A percentile compares a stretch with the other conserved stretches of the same genome.
Evolutionary conservation across 2,888 invertebrate genomes (phyloP).

Genomic region (Koerneria pararmatus): DNA sequence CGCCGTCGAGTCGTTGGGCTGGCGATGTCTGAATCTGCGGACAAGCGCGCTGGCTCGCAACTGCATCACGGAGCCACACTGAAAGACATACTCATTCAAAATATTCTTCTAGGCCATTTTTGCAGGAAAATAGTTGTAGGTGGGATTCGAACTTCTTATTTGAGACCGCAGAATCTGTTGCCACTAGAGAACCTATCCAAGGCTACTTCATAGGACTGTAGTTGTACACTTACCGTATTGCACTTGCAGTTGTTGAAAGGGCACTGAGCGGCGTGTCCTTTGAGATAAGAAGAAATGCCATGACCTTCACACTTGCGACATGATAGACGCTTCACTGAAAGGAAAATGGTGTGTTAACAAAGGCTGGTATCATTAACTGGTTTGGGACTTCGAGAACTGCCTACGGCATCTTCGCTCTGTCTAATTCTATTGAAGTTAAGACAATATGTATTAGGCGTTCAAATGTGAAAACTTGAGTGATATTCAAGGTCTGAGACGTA

Average conservation of each 20-base stretch:
- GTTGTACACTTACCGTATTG: constrained; percentile 33
- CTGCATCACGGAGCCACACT: constrained; percentile 44
- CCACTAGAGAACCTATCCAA: neutral
- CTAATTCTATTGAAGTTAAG: too few relatives aligned
- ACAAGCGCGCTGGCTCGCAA: constrained; percentile 48
- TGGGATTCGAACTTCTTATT: neutral
- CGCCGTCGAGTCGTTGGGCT: constrained; percentile 33
- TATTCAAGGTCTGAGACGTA: too few relatives aligned
- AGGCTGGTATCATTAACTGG: too few relatives aligned
- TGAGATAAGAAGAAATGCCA: constrained; percentile 39
- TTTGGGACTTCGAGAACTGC: too few relatives aligned
- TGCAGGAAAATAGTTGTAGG: neutral
- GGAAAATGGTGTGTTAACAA: too few relatives aligned
- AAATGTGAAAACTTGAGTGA: too few relatives aligned
- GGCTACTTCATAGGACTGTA: neutral
- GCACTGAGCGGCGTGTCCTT: constrained; percentile 49
- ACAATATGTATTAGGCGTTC: too few relatives aligned
- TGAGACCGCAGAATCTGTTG: neutral
- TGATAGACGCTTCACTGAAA: constrained; percentile 44
- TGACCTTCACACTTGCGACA: constrained; percentile 56
- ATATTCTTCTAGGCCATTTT: too few relatives aligned
- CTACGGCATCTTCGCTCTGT: too few relatives aligned
- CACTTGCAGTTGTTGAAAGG: constrained; percentile 48
- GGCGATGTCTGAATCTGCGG: constrained; percentile 44
- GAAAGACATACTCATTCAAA: constrained; percentile 26